Base-by-base conservation (phyloP, 2,113 vertebrate species). In the Nothobranchius furzeri region DNA sequence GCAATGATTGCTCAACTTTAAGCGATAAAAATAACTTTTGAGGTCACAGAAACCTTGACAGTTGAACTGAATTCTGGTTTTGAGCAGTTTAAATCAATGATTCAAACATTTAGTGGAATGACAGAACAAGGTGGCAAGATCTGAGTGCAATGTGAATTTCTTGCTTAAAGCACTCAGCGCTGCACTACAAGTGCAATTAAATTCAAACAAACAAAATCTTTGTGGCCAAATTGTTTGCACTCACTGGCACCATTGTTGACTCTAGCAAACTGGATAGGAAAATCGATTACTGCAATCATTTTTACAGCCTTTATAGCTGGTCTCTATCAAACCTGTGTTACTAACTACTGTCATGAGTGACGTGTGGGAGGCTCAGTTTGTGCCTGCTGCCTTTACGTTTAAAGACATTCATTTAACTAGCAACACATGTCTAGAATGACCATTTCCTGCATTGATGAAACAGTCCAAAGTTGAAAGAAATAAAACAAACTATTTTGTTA, bases 251-350 rank as follows among this genome's bases (percentile, higher is more conserved):
- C 48, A 49, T 77, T 78, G 76, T 80, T 73, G 61, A 66, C 74
- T 74, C 63, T 60, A 71, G 78, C 76, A 80, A 70, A 82, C 54
- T 77, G 68, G 56, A 75, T 57, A 37, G 64, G 63, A 85, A 77
- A 88, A 87, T 86, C 74, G 75, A 86, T 88, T 68, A 57, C 49
- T 79, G 64, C 59, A 78, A 75, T 84, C 24, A 81, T 87, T 75
- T 80, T 69, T 70, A 75, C 53, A 71, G 47, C 79, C 85, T 85
- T 80, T 81, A 74, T 76, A 67, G 65, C 66, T 61, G n/a, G 59
- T 71, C 76, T 68, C 49, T 83, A 52, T 76, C 64, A 55, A 57
- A 84, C 66, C 73, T 53, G 49, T 78, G 61, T 73, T 49, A 70
- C 70, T 78, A 87, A 87, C 77, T 79, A 77, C 66, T 75, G 66